Base-by-base conservation (phyloP, 2,888 invertebrate species). In the Elegia similella region DNA sequence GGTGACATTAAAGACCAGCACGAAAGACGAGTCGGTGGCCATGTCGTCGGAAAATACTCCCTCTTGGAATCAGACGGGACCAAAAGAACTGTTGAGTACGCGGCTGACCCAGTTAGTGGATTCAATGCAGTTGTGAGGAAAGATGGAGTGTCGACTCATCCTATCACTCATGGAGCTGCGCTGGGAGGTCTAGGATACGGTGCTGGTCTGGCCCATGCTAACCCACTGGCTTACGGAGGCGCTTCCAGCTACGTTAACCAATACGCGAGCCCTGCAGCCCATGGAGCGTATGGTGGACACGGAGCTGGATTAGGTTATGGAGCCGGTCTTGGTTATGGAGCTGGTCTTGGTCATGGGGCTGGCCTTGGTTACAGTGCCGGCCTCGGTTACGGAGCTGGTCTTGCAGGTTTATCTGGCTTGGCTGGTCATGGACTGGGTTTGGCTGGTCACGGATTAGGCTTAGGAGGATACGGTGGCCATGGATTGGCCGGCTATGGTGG, bases 51-150 rank as follows among this genome's bases (percentile, higher is more conserved):
- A 15, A 86, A 88, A 62, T 92, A 92, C 76, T 91, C 92, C 10
- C 78, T 92, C 15, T 66, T 82, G 12, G 92, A 92, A 48, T 78
- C 92, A 42, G 92, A 92, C 67, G 92, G 92, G 59, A 87, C 86
- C 38, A 85, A 85, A 59, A 85, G 92, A 58, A 83, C 80, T 12
- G 92, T 92, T 0, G 91, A 92, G 68, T 92, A 92, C 75, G 84
- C 86, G 10, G 86, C 92, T 15, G 82, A 88, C 64, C 80, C 86
- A 2, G 73, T 85, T 60, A 83, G 86, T 65, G 92, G 92, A 5
- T 92, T 92, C 76, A 92, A 90, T 72, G 92, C 92, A 43, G 84
- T 92, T 6, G 92, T 92, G 0, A 84, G 83, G 66, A 87, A 84
- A 60, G 85, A 87, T 61, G 75, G 78, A 6, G 56, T 70, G 8